Conservation (phyloP, 37 sponge, comb jelly and placozoan species). For the Hexactinellida sp. region DNA sequence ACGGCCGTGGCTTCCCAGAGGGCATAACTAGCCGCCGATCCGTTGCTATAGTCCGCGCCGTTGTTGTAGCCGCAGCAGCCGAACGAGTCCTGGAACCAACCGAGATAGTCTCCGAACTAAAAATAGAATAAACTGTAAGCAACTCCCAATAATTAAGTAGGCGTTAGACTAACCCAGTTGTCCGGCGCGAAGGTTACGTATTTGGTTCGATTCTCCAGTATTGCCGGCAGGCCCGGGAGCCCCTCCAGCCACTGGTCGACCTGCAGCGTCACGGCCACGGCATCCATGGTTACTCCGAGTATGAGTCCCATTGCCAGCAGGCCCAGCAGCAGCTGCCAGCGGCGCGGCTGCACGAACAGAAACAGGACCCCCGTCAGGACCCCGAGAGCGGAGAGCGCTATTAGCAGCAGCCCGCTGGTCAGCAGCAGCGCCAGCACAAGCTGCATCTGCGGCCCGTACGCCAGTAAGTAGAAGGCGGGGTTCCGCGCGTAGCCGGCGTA, state of each 20-base stretch:
- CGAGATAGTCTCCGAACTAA: not conserved
- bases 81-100: slow-evolving; percentile 9
- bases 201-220: not conserved
- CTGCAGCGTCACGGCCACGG: not conserved
- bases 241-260: not conserved
- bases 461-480: not conserved
- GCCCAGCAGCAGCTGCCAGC: not conserved
- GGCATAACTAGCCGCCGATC: not conserved
- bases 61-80: not conserved
- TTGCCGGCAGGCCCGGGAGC: not conserved
- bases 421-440: not conserved
- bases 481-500: not conserved
- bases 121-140: not conserved
- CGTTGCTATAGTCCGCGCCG: not conserved
- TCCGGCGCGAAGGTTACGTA: not conserved
- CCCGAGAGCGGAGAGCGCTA: not conserved
- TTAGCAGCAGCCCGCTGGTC: not conserved
- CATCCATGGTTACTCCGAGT: not conserved
- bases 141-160: not conserved
- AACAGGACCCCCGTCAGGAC: not conserved
- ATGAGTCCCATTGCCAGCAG: not conserved
- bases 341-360: not conserved
- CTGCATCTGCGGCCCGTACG: not conserved
- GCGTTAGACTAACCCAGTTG: not conserved
- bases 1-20: not conserved